Evolutionary conservation across 2,113 vertebrate genomes (phyloP), one percentile per base, ranked within the genome.

Genomic region (Prolemur simus): DNA sequence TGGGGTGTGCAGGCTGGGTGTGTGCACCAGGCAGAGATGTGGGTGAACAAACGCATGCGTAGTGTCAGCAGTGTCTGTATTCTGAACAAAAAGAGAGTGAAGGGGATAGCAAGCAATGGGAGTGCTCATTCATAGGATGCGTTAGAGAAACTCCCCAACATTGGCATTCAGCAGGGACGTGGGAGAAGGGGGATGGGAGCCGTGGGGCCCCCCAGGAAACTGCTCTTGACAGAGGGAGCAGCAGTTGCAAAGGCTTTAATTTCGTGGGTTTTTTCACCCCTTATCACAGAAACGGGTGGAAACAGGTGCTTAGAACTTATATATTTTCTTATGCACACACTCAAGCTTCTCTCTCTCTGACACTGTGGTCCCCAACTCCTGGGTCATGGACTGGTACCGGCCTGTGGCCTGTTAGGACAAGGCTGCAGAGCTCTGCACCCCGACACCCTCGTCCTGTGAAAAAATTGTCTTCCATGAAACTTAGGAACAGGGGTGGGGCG

Each of bases 21-120:
- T 32, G 45, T 63, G 27, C 25, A 3, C 34, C 11, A 77, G 8
- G 27, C 34, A 90, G 42, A 47, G 37, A 64, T 0, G 6, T 5
- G 9, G 25, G 39, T 13, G 27, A 47, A 25, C 6, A 20, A 27
- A 9, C 25, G 0, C 6, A 25, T 8, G 4, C 10, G 3, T 4
- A 2, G 17, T 12, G 17, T n/a, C 20, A 14, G 14, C 17, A 45
- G 29, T 3, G 2, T 37, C 63, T 52, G 5, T 13, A 8, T 27
- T 54, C 5, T 23, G 17, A 47, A 37, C 69, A 39, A 80, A 39
- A 52, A 8, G 3, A 47, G 2, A 42, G 56, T 9, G 15, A 54
- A 6, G 20, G 27, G 8, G 13, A 29, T 32, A 47, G 76, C 68
- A 60, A 42, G 34, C 0, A 1, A 25, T 25, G 9, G 32, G 60